phyloP scores from a whole-genome alignment of 2,113 vertebrate species.

The Ancistrus triradiatus region DNA sequence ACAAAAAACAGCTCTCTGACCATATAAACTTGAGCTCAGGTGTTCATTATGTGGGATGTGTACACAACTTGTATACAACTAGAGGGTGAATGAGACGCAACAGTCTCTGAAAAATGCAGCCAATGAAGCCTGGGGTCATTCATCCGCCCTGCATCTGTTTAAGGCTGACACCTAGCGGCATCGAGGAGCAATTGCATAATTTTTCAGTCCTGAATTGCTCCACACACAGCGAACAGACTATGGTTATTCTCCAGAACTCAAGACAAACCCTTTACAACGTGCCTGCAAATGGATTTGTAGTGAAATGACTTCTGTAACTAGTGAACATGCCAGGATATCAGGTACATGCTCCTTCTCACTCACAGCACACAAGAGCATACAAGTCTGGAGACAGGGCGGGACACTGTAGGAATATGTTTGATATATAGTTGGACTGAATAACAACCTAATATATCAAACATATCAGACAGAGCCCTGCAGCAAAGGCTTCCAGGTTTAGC shows the following conservation, averaged over 20 bases:
- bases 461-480: constrained; percentile 99
- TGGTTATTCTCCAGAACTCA: constrained; percentile 1
- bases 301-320: constrained; percentile 24
- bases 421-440: constrained; percentile 99
- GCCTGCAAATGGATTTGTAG: constrained; percentile 23
- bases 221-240: neutral
- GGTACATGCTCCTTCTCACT: constrained; percentile 58
- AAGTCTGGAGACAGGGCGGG: constrained; percentile 93
- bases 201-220: constrained; percentile 18
- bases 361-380: constrained; percentile 61
- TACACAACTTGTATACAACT: too few relatives aligned
- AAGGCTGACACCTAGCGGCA: constrained; percentile 43
- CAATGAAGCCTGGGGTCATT: neutral
- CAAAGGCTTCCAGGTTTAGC: constrained; percentile 89
- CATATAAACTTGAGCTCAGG: too few relatives aligned
- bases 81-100: too few relatives aligned
- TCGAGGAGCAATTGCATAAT: constrained; percentile 23
- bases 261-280: constrained; percentile 18
- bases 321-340: constrained; percentile 45
- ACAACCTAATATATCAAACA: constrained; percentile 99
- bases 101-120: too few relatives aligned
- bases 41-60: too few relatives aligned
- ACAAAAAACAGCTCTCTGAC: neutral
- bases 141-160: neutral
- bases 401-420: constrained; percentile 99